These are phyloP conservation scores for Erebia palarica DNA, from an alignment of 2,888 invertebrate species.

Conservation along the genomic window DNA sequence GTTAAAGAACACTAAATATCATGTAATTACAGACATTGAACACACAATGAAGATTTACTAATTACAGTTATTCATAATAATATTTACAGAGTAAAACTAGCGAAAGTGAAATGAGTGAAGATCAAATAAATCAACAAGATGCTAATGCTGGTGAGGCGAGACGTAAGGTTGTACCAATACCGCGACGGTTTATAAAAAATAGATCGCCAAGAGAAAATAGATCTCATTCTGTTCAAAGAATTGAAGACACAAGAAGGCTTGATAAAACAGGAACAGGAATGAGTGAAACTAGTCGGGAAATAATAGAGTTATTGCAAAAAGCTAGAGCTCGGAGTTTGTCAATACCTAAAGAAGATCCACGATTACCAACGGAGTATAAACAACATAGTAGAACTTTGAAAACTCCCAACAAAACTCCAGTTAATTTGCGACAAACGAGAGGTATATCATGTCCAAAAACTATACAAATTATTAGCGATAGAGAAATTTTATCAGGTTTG, in stretches of 20 bases:
- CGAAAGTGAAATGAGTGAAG: constrained; percentile 83
- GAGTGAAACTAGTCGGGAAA: constrained; percentile 76
- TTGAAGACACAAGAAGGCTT: constrained; percentile 61
- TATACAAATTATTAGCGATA: constrained; percentile 76
- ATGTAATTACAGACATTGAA: constrained; percentile 33
- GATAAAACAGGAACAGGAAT: constrained; percentile 70
- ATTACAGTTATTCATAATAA: constrained; percentile 63
- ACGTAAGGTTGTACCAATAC: constrained; percentile 70
- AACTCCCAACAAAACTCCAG: constrained; percentile 78
- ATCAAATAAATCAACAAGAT: constrained; percentile 63
- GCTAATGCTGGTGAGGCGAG: constrained; percentile 52
- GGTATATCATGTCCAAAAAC: constrained; percentile 80
- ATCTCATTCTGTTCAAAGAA: constrained; percentile 81
- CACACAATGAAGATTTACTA: constrained; percentile 58
- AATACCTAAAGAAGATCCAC: constrained; percentile 77
- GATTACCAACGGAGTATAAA: constrained; percentile 64
- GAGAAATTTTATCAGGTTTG: constrained; percentile 79
- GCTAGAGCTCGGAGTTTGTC: constrained; percentile 76
- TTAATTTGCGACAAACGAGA: constrained; percentile 61
- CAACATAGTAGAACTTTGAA: constrained; percentile 72
- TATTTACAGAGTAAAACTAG: constrained; percentile 81
- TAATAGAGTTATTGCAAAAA: constrained; percentile 76
- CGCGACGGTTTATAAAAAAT: constrained; percentile 70
- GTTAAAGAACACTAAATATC: not conserved
- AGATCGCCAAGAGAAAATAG: constrained; percentile 76